Conservation (phyloP, 2,113 vertebrate species). For the Pedionomus torquatus region DNA sequence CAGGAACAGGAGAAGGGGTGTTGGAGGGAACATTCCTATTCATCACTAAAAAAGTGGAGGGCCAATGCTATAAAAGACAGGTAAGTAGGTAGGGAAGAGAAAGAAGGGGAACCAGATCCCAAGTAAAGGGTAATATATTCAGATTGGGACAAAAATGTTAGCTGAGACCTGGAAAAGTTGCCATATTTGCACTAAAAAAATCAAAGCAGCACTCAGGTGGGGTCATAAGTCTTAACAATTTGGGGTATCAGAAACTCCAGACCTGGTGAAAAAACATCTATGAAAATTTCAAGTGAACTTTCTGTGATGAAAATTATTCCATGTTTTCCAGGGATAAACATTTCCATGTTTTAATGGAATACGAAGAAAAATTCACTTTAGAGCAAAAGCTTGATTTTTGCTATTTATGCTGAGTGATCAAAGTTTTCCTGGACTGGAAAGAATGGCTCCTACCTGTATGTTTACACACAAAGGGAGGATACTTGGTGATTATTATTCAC, state of each 20-base stretch:
- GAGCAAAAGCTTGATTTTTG: not conserved
- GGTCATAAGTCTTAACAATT: not conserved
- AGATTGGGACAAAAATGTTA: not conserved
- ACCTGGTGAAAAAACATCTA: not conserved
- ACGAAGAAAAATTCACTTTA: not conserved
- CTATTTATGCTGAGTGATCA: fast-evolving
- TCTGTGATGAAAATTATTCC: not conserved
- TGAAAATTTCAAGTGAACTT: not conserved
- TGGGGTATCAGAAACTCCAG: not conserved
- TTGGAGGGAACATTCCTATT: not conserved
- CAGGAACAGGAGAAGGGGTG: not conserved
- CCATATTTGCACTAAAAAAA: not conserved
- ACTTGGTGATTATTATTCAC: not conserved
- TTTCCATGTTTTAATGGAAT: not conserved
- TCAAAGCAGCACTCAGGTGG: not conserved
- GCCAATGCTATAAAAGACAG: not conserved
- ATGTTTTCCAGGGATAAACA: too few species aligned
- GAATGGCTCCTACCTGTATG: not conserved
- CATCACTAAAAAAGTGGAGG: not conserved
- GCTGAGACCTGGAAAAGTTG: not conserved
- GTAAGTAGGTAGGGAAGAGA: not conserved
- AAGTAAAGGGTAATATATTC: not conserved
- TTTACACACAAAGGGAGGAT: not conserved
- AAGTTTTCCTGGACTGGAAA: not conserved
- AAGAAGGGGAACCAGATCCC: not conserved